Evolutionary conservation across 2,888 invertebrate species (phyloP), one percentile per base, ranked within the genome.

Genomic region (Vanessa cardui): DNA sequence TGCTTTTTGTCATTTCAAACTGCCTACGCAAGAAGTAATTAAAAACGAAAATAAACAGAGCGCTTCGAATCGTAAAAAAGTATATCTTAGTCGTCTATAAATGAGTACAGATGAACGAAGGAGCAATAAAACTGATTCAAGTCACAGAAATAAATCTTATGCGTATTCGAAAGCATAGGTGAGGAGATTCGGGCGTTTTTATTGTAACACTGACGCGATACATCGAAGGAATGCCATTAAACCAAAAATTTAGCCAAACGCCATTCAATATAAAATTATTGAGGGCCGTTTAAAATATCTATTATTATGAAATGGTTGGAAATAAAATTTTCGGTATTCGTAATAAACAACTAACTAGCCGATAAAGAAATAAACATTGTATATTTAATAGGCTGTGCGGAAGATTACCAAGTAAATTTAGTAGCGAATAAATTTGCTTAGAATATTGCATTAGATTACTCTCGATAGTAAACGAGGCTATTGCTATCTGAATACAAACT

Each of bases 1-100:
- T 82, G 83, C 84, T 88, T 86, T 85, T 87, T 90, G 90, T 90
- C 91, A 90, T 87, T 87, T 88, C 84, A 82, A 87, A 76, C 85
- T 74, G 74, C 92, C 91, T 86, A 90, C 91, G 90, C 90, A 74
- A 79, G 80, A 82, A 88, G 92, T 93, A 93, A 93, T 93, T 93
- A 93, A 93, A 93, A 93, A 91, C 90, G 85, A 92, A 93, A 93
- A 93, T 93, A 93, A 93, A 93, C 92, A 90, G 86, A 89, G 83
- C 90, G 89, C 84, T 84, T 86, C 83, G 83, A 90, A 92, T 92
- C 92, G 91, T 92, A 92, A 92, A 91, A 92, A 91, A 92, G 86
- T 86, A 86, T 89, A 89, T 90, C 90, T 90, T 89, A 88, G 90
- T 86, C 86, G 84, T 86, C 86, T 90, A 91, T 91, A 92, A 91